Evolutionary conservation across 2,888 invertebrate species (phyloP).

Genomic region (Pilophorus perplexus): DNA sequence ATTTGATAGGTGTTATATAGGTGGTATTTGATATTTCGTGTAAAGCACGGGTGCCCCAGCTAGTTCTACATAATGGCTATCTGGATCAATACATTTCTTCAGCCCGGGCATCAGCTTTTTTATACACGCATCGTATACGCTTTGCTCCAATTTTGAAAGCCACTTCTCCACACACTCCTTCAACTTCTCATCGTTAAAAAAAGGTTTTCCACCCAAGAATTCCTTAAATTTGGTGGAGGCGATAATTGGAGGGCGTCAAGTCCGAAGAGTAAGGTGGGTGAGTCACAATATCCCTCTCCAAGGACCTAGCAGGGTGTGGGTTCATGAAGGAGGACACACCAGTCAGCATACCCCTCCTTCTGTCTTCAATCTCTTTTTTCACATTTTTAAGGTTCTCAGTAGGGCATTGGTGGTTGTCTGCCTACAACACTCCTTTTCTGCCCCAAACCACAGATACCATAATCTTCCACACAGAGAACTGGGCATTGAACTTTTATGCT

Average conservation of each 20-base stretch:
- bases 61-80: conserved; percentile 6
- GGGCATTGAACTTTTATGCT: conserved; percentile 38
- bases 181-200: conserved; percentile 16
- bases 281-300: conserved; percentile 25
- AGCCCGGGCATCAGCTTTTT: conserved; percentile 34
- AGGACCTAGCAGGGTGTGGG: conserved; percentile 22
- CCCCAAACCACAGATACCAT: conserved; percentile 43
- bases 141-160: background rate
- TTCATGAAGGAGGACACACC: conserved; percentile 37
- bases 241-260: conserved; percentile 43
- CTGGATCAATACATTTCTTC: conserved; percentile 7
- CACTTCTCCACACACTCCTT: conserved; percentile 2
- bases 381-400: background rate
- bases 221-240: conserved; percentile 39
- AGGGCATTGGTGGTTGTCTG: background rate
- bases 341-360: conserved; percentile 38
- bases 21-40: too few species aligned
- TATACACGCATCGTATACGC: conserved; percentile 11
- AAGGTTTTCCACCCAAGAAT: conserved; percentile 16
- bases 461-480: conserved; percentile 36
- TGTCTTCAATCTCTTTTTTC: conserved; percentile 21
- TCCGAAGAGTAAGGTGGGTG: conserved; percentile 43
- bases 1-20: too few species aligned
- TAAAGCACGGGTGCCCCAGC: too few species aligned
- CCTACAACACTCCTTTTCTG: conserved; percentile 15